Evolutionary conservation across 2,888 invertebrate genomes (phyloP), one percentile per base, ranked within the genome.

Genomic region (Platynereis dumerilii): DNA sequence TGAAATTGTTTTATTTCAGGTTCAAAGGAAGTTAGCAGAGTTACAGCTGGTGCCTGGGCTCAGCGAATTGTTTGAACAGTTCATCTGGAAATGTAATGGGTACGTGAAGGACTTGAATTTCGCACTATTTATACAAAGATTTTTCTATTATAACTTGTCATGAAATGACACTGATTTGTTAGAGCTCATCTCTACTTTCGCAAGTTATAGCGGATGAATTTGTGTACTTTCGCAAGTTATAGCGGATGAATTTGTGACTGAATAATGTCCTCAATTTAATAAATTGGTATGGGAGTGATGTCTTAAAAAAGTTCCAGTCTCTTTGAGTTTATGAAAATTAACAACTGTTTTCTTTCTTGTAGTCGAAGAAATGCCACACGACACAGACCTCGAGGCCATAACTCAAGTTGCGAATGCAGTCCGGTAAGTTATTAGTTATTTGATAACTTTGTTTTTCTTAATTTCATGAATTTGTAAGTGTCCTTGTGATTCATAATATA

Each of bases 31-130:
- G 67, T 68, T 84, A 60, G 83, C 84, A 54, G 84, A 84, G 63
- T 69, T 83, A 55, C 78, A 81, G 64, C 71, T 84, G 24, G 80
- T 83, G 12, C 82, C 83, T 26, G 82, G 80, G 28, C 75, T 84
- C 22, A 82, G 80, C 72, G 81, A 83, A 48, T 66, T 84, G 58
- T 84, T 84, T 75, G 84, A 84, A 64, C 81, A 84, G 71, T 84
- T 84, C 71, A 82, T 84, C 42, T 84, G 84, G 84, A 80, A 82
- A 68, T 81, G 82, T 66, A 82, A 81, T 76, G 76, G 77, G 82
- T 82, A 68, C 76, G 80, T 78, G 20, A 27, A 26, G 12, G n/a
- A 52, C 22, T n/a, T 12, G 42, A n/a, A n/a, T n/a, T n/a, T n/a
- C n/a, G n/a, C n/a, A n/a, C n/a, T n/a, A n/a, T n/a, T n/a, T n/a